Conservation (phyloP, 1,140 invertebrate species). For the Ditylenchus dipsaci region DNA sequence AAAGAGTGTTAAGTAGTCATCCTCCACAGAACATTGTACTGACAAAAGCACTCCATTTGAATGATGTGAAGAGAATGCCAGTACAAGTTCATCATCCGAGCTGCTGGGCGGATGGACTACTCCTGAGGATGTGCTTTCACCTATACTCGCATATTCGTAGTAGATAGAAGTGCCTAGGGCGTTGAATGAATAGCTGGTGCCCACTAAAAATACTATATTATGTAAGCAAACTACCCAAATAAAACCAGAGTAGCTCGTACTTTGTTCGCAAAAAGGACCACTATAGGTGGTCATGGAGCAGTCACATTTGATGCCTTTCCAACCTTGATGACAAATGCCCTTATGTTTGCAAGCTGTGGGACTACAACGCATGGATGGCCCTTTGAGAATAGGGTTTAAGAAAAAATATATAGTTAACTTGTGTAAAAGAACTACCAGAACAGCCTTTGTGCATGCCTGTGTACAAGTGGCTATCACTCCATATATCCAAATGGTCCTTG, state of each 20-base stretch:
- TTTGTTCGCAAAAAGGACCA: constrained; percentile 41
- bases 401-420: too few species aligned
- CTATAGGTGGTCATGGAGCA: constrained; percentile 43
- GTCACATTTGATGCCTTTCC: constrained; percentile 48
- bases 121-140: background rate
- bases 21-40: constrained; percentile 51
- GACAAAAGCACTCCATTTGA: constrained; percentile 41
- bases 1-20: constrained; percentile 50
- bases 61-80: constrained; percentile 39
- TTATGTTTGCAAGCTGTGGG: too few species aligned
- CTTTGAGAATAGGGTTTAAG: too few species aligned
- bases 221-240: background rate
- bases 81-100: constrained; percentile 36
- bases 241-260: constrained; percentile 16
- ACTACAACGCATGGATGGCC: constrained; percentile 11
- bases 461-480: background rate
- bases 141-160: constrained; percentile 32
- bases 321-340: constrained; percentile 38
- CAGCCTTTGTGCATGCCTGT: constrained; percentile 19
- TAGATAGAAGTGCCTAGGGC: constrained; percentile 37
- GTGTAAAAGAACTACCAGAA: constrained; percentile 8
- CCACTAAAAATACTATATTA: constrained; percentile 19
- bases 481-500: constrained; percentile 16
- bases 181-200: constrained; percentile 37
- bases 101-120: background rate